Evolutionary conservation across 2,888 invertebrate species (phyloP).

Genomic region (Pammene aurita): DNA sequence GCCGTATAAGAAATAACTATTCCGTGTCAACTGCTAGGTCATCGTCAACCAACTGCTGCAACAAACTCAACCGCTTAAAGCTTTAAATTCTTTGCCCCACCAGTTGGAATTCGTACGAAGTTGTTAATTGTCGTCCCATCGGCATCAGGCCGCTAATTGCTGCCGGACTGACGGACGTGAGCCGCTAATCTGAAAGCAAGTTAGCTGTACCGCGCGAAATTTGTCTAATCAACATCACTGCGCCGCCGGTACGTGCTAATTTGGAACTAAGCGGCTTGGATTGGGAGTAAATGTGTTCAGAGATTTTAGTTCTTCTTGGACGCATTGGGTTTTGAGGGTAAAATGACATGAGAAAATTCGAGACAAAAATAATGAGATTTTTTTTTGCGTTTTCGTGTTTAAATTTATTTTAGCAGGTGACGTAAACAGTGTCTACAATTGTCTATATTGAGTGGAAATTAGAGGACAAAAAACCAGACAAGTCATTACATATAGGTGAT

Average conservation of each 20-base stretch:
- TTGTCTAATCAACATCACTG: constrained; percentile 60
- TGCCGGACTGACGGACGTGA: constrained; percentile 50
- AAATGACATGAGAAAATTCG: not conserved
- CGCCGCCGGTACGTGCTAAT: constrained; percentile 53
- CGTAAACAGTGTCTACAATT: too few relatives aligned
- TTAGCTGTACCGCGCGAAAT: constrained; percentile 59
- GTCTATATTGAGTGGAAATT: too few relatives aligned
- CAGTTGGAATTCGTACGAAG: constrained; percentile 33
- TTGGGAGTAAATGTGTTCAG: constrained; percentile 37
- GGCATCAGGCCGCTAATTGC: constrained; percentile 58
- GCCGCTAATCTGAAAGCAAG: constrained; percentile 54
- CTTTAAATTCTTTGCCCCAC: constrained; percentile 36
- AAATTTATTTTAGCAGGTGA: too few relatives aligned
- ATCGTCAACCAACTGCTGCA: not conserved
- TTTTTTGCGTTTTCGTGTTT: not conserved
- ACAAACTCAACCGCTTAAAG: constrained; percentile 15
- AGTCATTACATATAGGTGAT: too few relatives aligned
- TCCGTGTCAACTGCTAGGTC: too few relatives aligned
- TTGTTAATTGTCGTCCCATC: constrained; percentile 45
- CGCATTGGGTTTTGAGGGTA: not conserved
- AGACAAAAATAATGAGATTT: not conserved
- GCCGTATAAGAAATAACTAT: too few relatives aligned
- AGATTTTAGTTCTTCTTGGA: constrained; percentile 26
- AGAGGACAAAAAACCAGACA: too few relatives aligned
- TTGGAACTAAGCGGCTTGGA: constrained; percentile 48